phyloP scores from a whole-genome alignment of 1,140 invertebrate species.

The Drosophila pallidifrons region DNA sequence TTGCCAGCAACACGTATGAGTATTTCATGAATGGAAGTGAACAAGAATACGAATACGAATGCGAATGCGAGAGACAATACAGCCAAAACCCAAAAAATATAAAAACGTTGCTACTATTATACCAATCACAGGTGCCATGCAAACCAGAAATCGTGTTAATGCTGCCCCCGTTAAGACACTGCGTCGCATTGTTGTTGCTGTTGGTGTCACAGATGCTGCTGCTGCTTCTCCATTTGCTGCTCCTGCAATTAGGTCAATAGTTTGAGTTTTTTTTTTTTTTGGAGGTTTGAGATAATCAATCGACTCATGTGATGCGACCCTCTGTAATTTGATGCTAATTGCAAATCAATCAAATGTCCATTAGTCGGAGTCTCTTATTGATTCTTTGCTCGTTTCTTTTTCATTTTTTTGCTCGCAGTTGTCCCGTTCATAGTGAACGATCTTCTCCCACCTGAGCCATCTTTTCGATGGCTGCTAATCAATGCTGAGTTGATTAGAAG shows the following conservation, averaged over 20 bases:
- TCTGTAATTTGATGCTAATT: conserved; percentile 57
- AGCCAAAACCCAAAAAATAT: neutral
- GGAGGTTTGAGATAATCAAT: conserved; percentile 32
- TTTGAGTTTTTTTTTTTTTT: conserved; percentile 13
- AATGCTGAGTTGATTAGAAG: conserved; percentile 31
- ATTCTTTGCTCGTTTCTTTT: conserved; percentile 20
- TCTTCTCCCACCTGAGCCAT: conserved; percentile 57
- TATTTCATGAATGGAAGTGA: conserved; percentile 49
- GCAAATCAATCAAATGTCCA: conserved; percentile 74
- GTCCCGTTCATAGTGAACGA: neutral
- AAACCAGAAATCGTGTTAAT: conserved; percentile 81
- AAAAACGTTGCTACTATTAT: conserved; percentile 14
- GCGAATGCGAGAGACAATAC: conserved; percentile 10
- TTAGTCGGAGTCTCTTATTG: conserved; percentile 44
- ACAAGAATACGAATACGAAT: too few relatives aligned
- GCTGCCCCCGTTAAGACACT: conserved; percentile 67
- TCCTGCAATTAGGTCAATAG: conserved; percentile 75
- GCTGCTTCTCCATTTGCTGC: conserved; percentile 25
- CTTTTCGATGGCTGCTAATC: conserved; percentile 31
- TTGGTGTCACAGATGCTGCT: conserved; percentile 5
- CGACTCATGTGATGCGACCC: conserved; percentile 69
- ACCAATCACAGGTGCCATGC: conserved; percentile 84
- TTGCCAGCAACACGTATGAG: conserved; percentile 34
- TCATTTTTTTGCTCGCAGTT: neutral
- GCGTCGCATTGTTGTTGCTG: conserved; percentile 23